A percentile compares a stretch with the other conserved stretches of the same genome.
Conservation (phyloP, 2,113 vertebrate genomes). For the Hypomesus transpacificus region DNA sequence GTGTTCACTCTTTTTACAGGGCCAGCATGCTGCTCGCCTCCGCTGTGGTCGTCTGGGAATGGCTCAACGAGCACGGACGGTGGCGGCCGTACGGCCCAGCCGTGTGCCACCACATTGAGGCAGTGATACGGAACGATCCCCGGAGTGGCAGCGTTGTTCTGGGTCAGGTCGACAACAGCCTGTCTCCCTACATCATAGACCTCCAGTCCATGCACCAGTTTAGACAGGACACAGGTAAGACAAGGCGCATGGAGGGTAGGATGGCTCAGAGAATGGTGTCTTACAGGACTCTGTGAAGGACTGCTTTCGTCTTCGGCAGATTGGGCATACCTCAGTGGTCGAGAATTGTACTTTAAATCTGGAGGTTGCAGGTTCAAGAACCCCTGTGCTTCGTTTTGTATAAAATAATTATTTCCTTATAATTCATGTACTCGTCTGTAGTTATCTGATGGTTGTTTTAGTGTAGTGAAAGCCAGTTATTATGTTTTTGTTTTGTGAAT, state of each 20-base stretch:
- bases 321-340: too few relatives aligned
- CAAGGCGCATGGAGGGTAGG: not conserved
- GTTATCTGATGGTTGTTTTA: too few relatives aligned
- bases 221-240: constrained; percentile 86
- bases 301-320: not conserved
- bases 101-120: constrained; percentile 88
- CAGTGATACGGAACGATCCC: constrained; percentile 80
- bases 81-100: constrained; percentile 89
- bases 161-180: constrained; percentile 83
- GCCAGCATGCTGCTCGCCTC: constrained; percentile 81
- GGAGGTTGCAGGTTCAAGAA: too few relatives aligned
- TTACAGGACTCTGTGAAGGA: not conserved
- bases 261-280: not conserved
- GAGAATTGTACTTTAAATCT: too few relatives aligned
- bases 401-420: too few relatives aligned
- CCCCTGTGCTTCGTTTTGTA: too few relatives aligned
- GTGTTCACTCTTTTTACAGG: constrained; percentile 37
- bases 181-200: constrained; percentile 86
- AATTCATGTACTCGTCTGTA: too few relatives aligned
- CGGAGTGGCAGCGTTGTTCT: constrained; percentile 86
- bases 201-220: constrained; percentile 91
- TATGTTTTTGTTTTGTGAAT: too few relatives aligned
- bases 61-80: constrained; percentile 89
- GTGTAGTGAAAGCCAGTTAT: too few relatives aligned
- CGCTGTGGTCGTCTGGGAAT: constrained; percentile 90